Evolutionary conservation across 2,797 vertebrate species (phyloP).

Genomic region (Gorsachius magnificus): DNA sequence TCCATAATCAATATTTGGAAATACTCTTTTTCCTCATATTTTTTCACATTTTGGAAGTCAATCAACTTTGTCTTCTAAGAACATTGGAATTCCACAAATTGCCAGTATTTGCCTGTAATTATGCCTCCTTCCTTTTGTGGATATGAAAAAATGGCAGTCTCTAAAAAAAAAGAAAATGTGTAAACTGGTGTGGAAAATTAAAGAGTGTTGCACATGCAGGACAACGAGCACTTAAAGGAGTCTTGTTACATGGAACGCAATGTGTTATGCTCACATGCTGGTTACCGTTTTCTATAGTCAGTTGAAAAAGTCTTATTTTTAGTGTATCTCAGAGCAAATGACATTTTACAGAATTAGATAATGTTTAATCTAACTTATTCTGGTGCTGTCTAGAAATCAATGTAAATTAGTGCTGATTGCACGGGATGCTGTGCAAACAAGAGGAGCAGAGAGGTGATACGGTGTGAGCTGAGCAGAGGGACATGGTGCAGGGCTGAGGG

Average conservation of each 20-base stretch:
- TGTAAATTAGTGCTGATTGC: not conserved
- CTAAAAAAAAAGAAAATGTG: not conserved
- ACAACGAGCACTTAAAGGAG: not conserved
- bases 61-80: not conserved
- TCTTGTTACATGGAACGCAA: not conserved
- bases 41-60: not conserved
- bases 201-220: not conserved
- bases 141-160: not conserved
- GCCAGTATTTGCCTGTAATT: not conserved
- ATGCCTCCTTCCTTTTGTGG: not conserved
- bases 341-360: not conserved
- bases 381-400: not conserved
- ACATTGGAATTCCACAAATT: not conserved
- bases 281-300: not conserved
- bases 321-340: not conserved
- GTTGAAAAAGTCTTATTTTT: not conserved
- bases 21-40: not conserved
- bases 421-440: not conserved
- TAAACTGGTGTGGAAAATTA: not conserved
- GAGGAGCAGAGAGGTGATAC: not conserved
- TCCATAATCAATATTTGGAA: not conserved
- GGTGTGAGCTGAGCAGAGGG: fast-evolving
- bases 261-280: not conserved
- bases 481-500: fast-evolving
- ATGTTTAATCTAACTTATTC: not conserved